Conservation (phyloP, 1,140 invertebrate genomes). For the Neodiprion virginianus region DNA sequence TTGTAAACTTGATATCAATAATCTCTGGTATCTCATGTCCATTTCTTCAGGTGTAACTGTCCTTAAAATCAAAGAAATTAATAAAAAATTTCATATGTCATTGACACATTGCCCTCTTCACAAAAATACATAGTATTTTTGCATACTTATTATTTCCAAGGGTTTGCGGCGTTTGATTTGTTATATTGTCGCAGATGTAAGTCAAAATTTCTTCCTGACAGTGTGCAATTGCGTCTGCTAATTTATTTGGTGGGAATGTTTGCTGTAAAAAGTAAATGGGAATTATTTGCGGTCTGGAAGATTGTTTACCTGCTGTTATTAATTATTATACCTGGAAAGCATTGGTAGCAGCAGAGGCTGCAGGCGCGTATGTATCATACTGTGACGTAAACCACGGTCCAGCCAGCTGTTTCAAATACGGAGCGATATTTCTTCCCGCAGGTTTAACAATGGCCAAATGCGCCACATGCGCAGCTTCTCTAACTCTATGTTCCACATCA, state of each 20-base stretch:
- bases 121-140: conserved; percentile 27
- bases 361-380: conserved; percentile 82
- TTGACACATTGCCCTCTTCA: conserved; percentile 26
- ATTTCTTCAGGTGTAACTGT: conserved; percentile 71
- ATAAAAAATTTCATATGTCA: conserved; percentile 6
- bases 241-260: conserved; percentile 76
- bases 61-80: conserved; percentile 45
- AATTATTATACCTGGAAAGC: conserved; percentile 68
- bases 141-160: conserved; percentile 52
- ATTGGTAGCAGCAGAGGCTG: conserved; percentile 73
- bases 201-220: conserved; percentile 80
- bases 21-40: conserved; percentile 74
- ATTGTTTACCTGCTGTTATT: conserved; percentile 11
- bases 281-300: conserved; percentile 9
- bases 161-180: conserved; percentile 70
- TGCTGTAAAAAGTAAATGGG: conserved; percentile 52
- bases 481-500: conserved; percentile 80
- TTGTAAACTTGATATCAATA: conserved; percentile 72
- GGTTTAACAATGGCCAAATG: conserved; percentile 71
- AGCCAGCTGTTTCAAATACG: conserved; percentile 77
- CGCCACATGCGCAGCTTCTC: conserved; percentile 77
- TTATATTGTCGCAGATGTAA: conserved; percentile 75
- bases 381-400: conserved; percentile 80
- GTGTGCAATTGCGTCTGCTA: conserved; percentile 75
- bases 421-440: conserved; percentile 77